Percentiles rank a stretch among this genome's conserved stretches.
These are phyloP conservation scores for Spilogale gracilis DNA, from an alignment of 2,113 vertebrate species.

Conservation along the genomic window DNA sequence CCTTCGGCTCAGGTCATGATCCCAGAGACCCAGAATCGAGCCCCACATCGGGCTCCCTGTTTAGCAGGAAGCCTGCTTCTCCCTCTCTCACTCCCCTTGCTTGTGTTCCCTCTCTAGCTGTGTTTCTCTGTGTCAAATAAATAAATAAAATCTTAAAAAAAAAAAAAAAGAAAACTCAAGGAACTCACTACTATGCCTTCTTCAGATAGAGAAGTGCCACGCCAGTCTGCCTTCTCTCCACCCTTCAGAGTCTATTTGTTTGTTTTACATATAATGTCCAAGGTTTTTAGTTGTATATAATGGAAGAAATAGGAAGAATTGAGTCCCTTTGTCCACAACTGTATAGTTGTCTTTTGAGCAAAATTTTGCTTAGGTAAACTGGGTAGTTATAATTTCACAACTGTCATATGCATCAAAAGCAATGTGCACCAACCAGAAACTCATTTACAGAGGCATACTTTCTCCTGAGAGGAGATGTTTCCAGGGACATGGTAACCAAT, in stretches of 20 bases:
- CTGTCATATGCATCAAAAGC: neutral
- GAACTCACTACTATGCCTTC: neutral
- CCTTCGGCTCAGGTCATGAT: too few species aligned
- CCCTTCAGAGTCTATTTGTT: neutral
- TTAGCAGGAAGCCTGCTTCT: too few species aligned
- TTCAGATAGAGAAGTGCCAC: neutral
- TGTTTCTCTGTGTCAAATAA: too few species aligned
- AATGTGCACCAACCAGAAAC: constrained; percentile 25
- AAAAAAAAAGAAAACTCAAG: constrained; percentile 1
- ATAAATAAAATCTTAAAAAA: neutral
- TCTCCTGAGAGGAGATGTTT: constrained; percentile 53
- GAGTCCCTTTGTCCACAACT: neutral
- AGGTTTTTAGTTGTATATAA: neutral
- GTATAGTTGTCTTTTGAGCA: neutral
- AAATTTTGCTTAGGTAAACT: neutral
- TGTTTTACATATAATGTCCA: neutral
- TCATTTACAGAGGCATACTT: constrained; percentile 30
- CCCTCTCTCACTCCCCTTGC: too few species aligned
- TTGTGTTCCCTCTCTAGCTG: too few species aligned
- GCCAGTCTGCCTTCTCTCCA: neutral
- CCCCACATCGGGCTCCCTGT: too few species aligned
- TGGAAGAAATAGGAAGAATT: neutral
- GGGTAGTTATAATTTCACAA: constrained; percentile 46
- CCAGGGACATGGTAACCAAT: constrained; percentile 67
- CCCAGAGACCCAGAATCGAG: too few species aligned